Base-by-base conservation (phyloP, 2,113 vertebrate genomes). In the Phycodurus eques region DNA sequence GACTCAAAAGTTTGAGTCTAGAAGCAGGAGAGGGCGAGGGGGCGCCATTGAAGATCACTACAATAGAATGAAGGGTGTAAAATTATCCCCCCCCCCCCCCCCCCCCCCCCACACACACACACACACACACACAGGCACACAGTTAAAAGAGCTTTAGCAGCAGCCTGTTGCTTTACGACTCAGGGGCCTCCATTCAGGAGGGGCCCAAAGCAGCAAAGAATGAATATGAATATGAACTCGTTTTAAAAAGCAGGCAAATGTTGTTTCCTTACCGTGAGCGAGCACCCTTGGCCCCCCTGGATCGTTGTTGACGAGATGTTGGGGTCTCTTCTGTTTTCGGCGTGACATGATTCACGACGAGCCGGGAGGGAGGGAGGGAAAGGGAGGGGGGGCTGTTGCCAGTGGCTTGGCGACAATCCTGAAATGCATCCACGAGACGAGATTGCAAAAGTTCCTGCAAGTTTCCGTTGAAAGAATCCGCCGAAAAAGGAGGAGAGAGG, bases 261-360 rank as follows among this genome's bases (percentile, higher is more conserved):
- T 39, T 6, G 64, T 84, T 87, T 87, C 73, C 92, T 93, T 85
- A 94, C 93, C 93, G 82, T 92, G 89, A 67, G 90, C 81, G 49
- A 89, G 86, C 68, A 92, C 80, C 82, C 74, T 75, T 39, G 92
- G 88, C 85, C 90, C 92, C 85, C 91, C 93, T 54, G 90, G 91
- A 80, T 92, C 92, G 77, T 91, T 75, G 84, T 92, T 94, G 81
- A 94, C 92, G 64, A 93, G 92, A 85, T 94, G 93, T 88, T 94
- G 93, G 46, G 93, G 93, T 90, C 93, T 88, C 83, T 93, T 94
- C 91, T 94, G 93, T 83, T 94, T 94, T 88, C 93, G 92, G 90
- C 93, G 93, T 89, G 93, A 94, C 93, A 94, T 94, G 92, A 92
- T 92, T 93, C 92, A 93, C 91, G 85, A 88, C 79, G 80, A 76